These are phyloP conservation scores for Incurvaria masculella DNA, from an alignment of 2,888 invertebrate species.

Conservation along the genomic window DNA sequence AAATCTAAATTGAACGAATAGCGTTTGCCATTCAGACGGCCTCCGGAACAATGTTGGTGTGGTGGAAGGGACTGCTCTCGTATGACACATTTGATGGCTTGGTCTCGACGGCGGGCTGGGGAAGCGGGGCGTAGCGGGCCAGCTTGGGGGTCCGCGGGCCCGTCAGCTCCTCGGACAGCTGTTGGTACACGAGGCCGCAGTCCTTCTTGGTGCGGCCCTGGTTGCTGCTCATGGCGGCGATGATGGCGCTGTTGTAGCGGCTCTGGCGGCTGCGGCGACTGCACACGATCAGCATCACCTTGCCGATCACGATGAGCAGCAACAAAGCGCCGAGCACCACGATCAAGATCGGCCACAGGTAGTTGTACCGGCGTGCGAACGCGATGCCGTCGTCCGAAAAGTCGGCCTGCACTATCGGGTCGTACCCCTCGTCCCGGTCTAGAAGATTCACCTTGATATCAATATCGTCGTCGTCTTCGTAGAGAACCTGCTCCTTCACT, in stretches of 20 bases:
- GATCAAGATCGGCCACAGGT: constrained; percentile 57
- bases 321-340: constrained; percentile 56
- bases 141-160: constrained; percentile 67
- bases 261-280: constrained; percentile 34
- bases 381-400: constrained; percentile 31
- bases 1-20: constrained; percentile 19
- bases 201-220: constrained; percentile 60
- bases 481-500: constrained; percentile 13
- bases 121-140: constrained; percentile 60
- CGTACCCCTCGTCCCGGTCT: constrained; percentile 27
- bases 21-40: constrained; percentile 47
- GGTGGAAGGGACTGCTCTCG: constrained; percentile 61
- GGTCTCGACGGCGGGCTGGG: constrained; percentile 45
- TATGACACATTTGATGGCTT: constrained; percentile 52
- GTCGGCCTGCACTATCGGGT: constrained; percentile 29
- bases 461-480: constrained; percentile 27
- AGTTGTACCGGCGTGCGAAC: constrained; percentile 32
- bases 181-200: constrained; percentile 74
- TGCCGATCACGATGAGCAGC: constrained; percentile 50
- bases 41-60: constrained; percentile 61
- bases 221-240: constrained; percentile 52
- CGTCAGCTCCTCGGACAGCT: constrained; percentile 71
- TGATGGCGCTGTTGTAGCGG: constrained; percentile 51
- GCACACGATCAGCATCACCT: constrained; percentile 46
- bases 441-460: constrained; percentile 34